Percentiles rank a stretch among this genome's conserved stretches.
Conservation (phyloP, 2,113 vertebrate genomes). For the Takifugu flavidus region DNA sequence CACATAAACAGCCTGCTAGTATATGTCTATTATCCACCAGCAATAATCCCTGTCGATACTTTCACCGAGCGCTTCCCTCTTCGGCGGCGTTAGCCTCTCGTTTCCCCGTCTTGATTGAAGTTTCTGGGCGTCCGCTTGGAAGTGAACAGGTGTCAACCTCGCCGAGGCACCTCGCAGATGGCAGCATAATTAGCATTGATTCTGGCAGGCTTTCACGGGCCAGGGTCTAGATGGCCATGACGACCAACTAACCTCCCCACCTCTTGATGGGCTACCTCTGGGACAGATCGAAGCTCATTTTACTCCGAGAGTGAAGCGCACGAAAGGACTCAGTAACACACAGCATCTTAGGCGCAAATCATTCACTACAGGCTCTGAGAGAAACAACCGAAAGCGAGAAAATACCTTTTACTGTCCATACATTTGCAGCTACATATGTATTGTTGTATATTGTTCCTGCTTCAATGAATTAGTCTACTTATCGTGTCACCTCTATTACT, state of each 20-base stretch:
- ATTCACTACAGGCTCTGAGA: slow-evolving; percentile 16
- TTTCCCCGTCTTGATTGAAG: slow-evolving; percentile 61
- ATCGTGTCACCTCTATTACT: no score
- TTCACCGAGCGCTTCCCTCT: slow-evolving; percentile 39
- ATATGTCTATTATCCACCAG: slow-evolving; percentile 34
- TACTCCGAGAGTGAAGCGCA: slow-evolving; percentile 52
- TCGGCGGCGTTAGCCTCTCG: slow-evolving; percentile 43
- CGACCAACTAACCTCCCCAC: slow-evolving; percentile 78
- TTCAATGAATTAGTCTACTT: no score
- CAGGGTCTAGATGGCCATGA: slow-evolving; percentile 75
- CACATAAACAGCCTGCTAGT: neutral
- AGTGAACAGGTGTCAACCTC: slow-evolving; percentile 75
- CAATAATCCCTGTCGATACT: slow-evolving; percentile 42
- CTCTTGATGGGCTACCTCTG: slow-evolving; percentile 74
- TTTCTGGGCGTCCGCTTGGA: slow-evolving; percentile 63
- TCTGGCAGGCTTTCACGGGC: slow-evolving; percentile 71
- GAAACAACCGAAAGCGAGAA: slow-evolving; percentile 20
- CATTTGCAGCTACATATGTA: no score
- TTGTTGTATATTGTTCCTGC: no score
- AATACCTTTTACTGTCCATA: neutral
- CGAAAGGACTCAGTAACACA: slow-evolving; percentile 51
- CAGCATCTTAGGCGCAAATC: slow-evolving; percentile 37
- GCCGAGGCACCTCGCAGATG: slow-evolving; percentile 72
- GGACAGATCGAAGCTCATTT: slow-evolving; percentile 75
- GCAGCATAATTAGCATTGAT: slow-evolving; percentile 80